Percentiles rank a stretch among this genome's conserved stretches.
Conservation (phyloP, 2,113 vertebrate species). For the Machaerirhynchus nigripectus region DNA sequence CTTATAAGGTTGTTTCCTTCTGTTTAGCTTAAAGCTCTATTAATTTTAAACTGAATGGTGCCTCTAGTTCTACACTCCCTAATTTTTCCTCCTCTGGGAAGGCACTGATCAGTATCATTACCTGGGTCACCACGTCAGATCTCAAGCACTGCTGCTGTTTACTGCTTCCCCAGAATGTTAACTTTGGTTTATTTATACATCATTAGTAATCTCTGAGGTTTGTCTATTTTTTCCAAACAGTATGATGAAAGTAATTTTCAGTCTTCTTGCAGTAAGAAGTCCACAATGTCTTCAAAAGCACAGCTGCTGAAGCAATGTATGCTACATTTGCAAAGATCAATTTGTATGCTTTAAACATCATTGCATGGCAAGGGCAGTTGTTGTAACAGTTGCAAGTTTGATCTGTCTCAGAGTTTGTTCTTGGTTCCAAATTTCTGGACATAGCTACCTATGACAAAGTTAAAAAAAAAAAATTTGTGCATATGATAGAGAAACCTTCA, state of each 20-base stretch:
- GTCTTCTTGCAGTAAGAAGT: background rate
- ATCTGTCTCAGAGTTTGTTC: background rate
- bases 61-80: background rate
- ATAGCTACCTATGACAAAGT: background rate
- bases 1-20: background rate
- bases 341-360: background rate
- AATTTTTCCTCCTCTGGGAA: background rate
- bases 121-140: background rate
- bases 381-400: background rate
- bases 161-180: slow-evolving; percentile 4
- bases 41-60: background rate
- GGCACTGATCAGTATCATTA: background rate
- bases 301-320: background rate
- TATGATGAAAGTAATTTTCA: slow-evolving; percentile 26
- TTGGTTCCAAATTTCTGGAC: background rate
- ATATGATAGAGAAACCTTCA: background rate
- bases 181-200: slow-evolving; percentile 30
- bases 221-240: slow-evolving; percentile 11
- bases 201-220: slow-evolving; percentile 19
- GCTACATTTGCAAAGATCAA: background rate
- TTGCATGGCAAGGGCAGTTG: background rate
- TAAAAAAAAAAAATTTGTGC: background rate
- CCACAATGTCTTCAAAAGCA: background rate
- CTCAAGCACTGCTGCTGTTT: slow-evolving; percentile 26
- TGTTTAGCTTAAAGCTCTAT: slow-evolving; percentile 16